phyloP scores from a whole-genome alignment of 1,140 invertebrate genomes.

The Paraescarpia echinospica region DNA sequence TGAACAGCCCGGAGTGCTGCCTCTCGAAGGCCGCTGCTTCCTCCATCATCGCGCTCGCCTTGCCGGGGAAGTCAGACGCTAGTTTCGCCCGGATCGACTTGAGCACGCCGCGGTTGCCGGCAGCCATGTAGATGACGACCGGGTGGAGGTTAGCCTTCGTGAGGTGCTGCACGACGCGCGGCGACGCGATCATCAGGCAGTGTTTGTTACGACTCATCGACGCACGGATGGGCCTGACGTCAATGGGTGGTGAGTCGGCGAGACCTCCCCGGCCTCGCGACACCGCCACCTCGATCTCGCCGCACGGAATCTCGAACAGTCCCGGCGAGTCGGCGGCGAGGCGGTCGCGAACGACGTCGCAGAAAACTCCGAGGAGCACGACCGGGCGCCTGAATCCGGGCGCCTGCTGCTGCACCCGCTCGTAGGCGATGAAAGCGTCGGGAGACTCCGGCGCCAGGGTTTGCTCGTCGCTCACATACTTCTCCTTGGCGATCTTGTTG shows the following conservation, averaged over 20 bases:
- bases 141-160: conserved; percentile 20
- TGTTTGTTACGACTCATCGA: conserved; percentile 23
- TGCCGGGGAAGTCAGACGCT: conserved; percentile 14
- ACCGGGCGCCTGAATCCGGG: conserved; percentile 26
- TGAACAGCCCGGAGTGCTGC: conserved; percentile 21
- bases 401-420: conserved; percentile 9
- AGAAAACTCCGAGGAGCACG: conserved; percentile 27
- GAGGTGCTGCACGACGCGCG: conserved; percentile 19
- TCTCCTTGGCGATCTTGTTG: conserved; percentile 16
- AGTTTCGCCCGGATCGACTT: conserved; percentile 16
- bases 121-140: conserved; percentile 26
- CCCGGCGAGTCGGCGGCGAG: conserved; percentile 26
- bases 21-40: conserved; percentile 25
- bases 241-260: background rate
- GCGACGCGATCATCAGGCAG: conserved; percentile 22
- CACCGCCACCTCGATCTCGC: conserved; percentile 13
- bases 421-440: conserved; percentile 16
- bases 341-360: conserved; percentile 18
- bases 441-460: background rate
- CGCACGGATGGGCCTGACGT: conserved; percentile 13
- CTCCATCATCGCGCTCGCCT: conserved; percentile 16
- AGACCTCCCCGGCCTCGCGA: background rate
- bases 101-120: conserved; percentile 22
- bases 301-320: conserved; percentile 23
- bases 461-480: conserved; percentile 3